phyloP scores from a whole-genome alignment of 2,888 invertebrate species.

The Eupithecia vulgata region DNA sequence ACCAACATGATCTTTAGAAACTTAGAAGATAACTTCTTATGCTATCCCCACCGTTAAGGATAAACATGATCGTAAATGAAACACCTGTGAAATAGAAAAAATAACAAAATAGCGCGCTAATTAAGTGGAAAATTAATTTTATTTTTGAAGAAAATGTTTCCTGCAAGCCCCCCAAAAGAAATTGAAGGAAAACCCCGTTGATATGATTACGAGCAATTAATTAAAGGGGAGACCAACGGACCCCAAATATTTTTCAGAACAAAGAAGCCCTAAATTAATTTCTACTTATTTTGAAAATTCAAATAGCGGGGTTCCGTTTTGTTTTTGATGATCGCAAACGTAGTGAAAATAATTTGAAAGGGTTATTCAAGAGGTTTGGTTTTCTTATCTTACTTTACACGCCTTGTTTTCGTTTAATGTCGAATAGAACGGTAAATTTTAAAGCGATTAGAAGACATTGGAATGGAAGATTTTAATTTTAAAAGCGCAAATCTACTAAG shows the following conservation, averaged over 20 bases:
- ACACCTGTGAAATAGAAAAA: not conserved
- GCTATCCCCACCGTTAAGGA: not conserved
- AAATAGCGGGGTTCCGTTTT: conserved; percentile 39
- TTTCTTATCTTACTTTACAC: conserved; percentile 12
- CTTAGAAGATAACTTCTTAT: no score
- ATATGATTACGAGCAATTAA: conserved; percentile 76
- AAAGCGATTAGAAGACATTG: conserved; percentile 1
- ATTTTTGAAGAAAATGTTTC: not conserved
- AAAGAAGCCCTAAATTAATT: conserved; percentile 66
- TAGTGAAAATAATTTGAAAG: conserved; percentile 44
- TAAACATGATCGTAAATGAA: no score
- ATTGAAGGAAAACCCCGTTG: conserved; percentile 57
- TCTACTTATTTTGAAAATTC: conserved; percentile 57
- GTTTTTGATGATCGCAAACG: conserved; percentile 47
- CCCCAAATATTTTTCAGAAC: conserved; percentile 63
- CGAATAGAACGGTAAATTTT: not conserved
- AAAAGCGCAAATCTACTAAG: no score
- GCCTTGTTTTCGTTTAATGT: not conserved
- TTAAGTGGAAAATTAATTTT: not conserved
- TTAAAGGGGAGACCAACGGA: conserved; percentile 60
- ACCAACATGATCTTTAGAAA: no score
- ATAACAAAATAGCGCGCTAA: not conserved
- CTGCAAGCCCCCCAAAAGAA: conserved; percentile 40
- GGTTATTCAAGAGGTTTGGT: conserved; percentile 13
- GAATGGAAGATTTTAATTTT: conserved; percentile 6